phyloP scores from a whole-genome alignment of 2,113 vertebrate genomes.

The Alexandromys fortis region DNA sequence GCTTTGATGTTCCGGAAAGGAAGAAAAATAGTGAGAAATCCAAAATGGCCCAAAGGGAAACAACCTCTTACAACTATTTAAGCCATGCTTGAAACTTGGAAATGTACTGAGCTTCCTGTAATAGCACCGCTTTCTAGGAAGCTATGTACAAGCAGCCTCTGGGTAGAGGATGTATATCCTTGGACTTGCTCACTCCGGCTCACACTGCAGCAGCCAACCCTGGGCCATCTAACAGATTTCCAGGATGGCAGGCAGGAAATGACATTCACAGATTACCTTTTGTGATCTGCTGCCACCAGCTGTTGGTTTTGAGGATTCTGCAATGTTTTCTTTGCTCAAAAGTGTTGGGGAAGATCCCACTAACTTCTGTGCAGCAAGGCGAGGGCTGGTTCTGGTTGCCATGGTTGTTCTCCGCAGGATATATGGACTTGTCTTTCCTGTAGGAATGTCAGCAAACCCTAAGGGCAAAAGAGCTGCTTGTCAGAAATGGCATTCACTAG shows the following conservation, averaged over 20 bases:
- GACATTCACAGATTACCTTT: conserved; percentile 80
- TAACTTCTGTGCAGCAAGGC: conserved; percentile 79
- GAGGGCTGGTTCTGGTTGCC: conserved; percentile 86
- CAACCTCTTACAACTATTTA: neutral
- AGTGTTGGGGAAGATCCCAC: neutral
- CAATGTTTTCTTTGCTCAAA: conserved; percentile 70
- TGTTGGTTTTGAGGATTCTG: conserved; percentile 76
- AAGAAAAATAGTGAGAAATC: neutral
- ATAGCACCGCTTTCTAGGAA: neutral
- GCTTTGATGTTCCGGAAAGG: neutral
- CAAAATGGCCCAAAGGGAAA: neutral
- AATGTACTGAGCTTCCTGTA: neutral
- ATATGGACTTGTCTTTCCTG: conserved; percentile 88
- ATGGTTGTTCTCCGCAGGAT: conserved; percentile 87
- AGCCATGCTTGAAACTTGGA: neutral
- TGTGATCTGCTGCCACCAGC: conserved; percentile 88
- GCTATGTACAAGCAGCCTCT: neutral
- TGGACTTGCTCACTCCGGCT: neutral
- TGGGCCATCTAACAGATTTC: neutral
- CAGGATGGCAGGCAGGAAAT: neutral
- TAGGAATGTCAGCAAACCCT: conserved; percentile 92
- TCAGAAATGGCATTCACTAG: conserved; percentile 13
- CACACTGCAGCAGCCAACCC: fast-evolving
- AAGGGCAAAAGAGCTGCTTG: conserved; percentile 31
- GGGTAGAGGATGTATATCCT: neutral